Evolutionary conservation across 2,888 invertebrate species (phyloP), one percentile per base, ranked within the genome.

Genomic region (Drosophila koepferae): DNA sequence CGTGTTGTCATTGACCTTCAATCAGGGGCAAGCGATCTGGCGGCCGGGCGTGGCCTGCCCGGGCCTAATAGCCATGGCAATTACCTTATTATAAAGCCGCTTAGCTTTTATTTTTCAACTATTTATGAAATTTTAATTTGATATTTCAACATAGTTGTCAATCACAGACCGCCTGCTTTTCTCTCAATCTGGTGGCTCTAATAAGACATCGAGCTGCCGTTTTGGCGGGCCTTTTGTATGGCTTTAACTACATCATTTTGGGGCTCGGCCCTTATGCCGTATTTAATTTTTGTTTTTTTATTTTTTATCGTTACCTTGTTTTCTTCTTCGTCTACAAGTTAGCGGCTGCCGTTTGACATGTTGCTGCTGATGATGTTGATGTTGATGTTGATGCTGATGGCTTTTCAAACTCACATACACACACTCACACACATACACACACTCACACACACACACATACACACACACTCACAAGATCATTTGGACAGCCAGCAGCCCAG

Each of bases 91-190:
- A 88, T 83, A 84, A 88, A 88, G 89, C 82, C 74, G 75, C 79
- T 90, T 84, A 88, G 80, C 72, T 73, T 80, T 77, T 75, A 77
- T 77, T 86, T 77, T 74, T 70, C 58, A 53, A 76, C 80, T 77
- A 81, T 86, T 84, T 89, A 86, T 85, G 77, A 81, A 89, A 81
- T 82, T 70, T 84, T 90, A 87, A 87, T 87, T 87, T 90, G 72
- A 90, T 87, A 90, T 90, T 89, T 90, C 89, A 89, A 90, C 90
- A 86, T 78, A 80, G 90, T 90, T 89, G 91, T 90, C 89, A 90
- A 90, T 89, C 91, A 89, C 65, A 77, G 58, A 31, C 54, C 58
- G 56, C 58, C 80, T 51, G 65, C 36, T 78, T 78, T 55, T 51
- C 51, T 7, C 49, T 49, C 49, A 16, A 28, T 49, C 51, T 20